phyloP scores from a whole-genome alignment of 37 sponge, comb jelly and placozoan species.

The Geodia barretti region DNA sequence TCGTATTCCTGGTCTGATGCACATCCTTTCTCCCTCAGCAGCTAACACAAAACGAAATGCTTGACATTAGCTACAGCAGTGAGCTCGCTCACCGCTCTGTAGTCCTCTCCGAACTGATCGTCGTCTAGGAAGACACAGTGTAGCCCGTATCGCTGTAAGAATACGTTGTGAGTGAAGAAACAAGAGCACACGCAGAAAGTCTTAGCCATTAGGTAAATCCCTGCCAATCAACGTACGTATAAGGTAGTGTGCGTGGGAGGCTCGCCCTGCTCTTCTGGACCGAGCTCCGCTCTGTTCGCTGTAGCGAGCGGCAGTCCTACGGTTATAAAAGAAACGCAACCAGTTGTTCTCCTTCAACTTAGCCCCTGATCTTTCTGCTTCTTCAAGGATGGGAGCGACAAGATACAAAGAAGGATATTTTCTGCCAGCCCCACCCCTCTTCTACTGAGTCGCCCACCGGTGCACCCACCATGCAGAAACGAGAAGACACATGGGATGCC shows the following conservation, averaged over 20 bases:
- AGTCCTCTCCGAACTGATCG: slow-evolving; percentile 43
- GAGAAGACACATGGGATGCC: background rate
- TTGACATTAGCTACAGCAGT: background rate
- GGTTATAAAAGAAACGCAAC: too few species aligned
- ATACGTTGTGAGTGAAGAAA: slow-evolving; percentile 59
- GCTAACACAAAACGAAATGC: background rate
- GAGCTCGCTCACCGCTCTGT: slow-evolving; percentile 35
- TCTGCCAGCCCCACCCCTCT: slow-evolving; percentile 22
- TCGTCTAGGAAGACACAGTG: slow-evolving; percentile 50
- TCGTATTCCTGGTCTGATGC: slow-evolving; percentile 2
- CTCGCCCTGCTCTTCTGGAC: slow-evolving; percentile 35
- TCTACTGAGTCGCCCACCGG: background rate
- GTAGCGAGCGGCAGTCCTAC: too few species aligned
- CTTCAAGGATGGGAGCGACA: too few species aligned
- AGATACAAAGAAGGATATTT: too few species aligned
- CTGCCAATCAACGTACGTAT: slow-evolving; percentile 28
- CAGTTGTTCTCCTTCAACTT: too few species aligned
- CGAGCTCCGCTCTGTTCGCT: too few species aligned
- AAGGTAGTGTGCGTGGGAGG: background rate
- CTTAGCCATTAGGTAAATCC: background rate
- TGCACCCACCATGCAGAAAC: background rate
- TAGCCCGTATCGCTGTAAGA: slow-evolving; percentile 51
- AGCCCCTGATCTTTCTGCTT: too few species aligned
- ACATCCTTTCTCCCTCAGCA: slow-evolving; percentile 39
- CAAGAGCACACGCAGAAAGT: slow-evolving; percentile 57